Evolutionary conservation across 2,797 vertebrate species (phyloP).

Genomic region (Euthynnus affinis): DNA sequence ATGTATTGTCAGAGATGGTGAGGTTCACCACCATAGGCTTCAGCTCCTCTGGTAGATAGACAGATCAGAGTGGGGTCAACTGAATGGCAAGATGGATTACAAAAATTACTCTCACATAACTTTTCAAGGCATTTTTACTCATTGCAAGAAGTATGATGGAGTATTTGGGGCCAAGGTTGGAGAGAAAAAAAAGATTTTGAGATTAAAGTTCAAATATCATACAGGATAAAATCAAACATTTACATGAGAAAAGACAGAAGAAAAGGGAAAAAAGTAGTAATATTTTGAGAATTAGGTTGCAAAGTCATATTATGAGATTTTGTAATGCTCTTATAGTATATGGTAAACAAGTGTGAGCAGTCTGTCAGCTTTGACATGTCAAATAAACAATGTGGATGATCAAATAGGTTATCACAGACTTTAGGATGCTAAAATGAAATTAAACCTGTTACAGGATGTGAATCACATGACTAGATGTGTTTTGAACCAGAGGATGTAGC

Average conservation of each 20-base stretch:
- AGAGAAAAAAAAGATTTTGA: background rate
- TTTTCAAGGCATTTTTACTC: slow-evolving; percentile 21
- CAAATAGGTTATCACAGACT: too few species aligned
- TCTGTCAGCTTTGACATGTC: too few species aligned
- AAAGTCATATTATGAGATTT: background rate
- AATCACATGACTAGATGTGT: too few species aligned
- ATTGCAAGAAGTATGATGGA: background rate
- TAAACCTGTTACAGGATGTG: too few species aligned
- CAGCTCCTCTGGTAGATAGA: slow-evolving; percentile 90
- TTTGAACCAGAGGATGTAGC: too few species aligned
- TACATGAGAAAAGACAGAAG: background rate
- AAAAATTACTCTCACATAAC: slow-evolving; percentile 16
- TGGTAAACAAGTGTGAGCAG: too few species aligned
- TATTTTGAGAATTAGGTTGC: background rate
- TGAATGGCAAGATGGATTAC: slow-evolving; percentile 39
- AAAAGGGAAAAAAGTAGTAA: background rate
- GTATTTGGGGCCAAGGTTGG: slow-evolving; percentile 4
- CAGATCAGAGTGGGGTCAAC: slow-evolving; percentile 80
- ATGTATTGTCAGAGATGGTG: slow-evolving; percentile 86
- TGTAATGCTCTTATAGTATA: too few species aligned
- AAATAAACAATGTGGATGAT: too few species aligned
- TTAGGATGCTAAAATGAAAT: too few species aligned
- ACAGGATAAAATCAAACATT: background rate
- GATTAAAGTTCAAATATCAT: accelerated
- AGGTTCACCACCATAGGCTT: slow-evolving; percentile 87